phyloP scores from a whole-genome alignment of 2,888 invertebrate species.

The Dascillus cervinus region DNA sequence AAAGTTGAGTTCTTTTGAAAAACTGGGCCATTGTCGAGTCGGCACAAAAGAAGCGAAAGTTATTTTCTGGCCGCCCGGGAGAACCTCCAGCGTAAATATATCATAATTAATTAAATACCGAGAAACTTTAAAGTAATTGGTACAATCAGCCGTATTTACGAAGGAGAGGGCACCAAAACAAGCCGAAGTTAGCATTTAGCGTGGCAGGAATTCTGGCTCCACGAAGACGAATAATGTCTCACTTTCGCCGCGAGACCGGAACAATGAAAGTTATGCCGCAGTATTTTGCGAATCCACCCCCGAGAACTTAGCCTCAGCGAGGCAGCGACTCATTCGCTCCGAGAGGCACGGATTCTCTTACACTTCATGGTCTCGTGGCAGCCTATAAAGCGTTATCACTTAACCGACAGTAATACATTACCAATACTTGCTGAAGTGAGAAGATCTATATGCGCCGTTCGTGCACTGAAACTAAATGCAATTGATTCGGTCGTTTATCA shows the following conservation, averaged over 20 bases:
- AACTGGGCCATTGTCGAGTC: constrained; percentile 18
- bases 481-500: constrained; percentile 16
- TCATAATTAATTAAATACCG: too few species aligned
- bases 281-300: constrained; percentile 33
- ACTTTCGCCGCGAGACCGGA: constrained; percentile 36
- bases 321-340: constrained; percentile 27
- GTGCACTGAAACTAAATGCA: constrained; percentile 15
- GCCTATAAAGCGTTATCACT: constrained; percentile 37
- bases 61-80: constrained; percentile 13
- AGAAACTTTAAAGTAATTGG: too few species aligned
- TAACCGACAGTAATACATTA: constrained; percentile 34
- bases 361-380: constrained; percentile 33
- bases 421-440: constrained; percentile 40
- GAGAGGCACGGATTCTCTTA: constrained; percentile 31
- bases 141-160: background rate
- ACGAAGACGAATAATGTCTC: constrained; percentile 31
- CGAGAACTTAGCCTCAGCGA: constrained; percentile 25
- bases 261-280: constrained; percentile 38
- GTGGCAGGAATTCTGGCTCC: constrained; percentile 33
- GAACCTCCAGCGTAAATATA: too few species aligned
- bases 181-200: constrained; percentile 19
- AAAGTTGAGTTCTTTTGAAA: constrained; percentile 15
- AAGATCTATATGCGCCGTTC: constrained; percentile 38
- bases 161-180: background rate
- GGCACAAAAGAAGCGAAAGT: constrained; percentile 20